phyloP scores from a whole-genome alignment of 2,797 vertebrate genomes.

The Pelobates cultripes region DNA sequence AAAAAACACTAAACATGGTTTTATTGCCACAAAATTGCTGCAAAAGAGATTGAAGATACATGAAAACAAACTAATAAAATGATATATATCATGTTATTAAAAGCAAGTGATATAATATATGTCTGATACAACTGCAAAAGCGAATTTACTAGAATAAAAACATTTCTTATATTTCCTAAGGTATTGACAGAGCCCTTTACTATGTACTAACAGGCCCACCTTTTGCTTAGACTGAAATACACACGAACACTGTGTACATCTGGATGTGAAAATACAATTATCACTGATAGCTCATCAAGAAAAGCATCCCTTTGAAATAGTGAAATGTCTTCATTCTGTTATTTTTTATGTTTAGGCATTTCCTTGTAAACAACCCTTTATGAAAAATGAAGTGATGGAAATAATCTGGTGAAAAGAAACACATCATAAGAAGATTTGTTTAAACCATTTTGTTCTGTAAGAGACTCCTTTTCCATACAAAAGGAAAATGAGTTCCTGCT shows the following conservation, averaged over 20 bases:
- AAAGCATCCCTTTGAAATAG: background rate
- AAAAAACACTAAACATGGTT: no score
- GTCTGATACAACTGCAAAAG: slow-evolving; percentile 24
- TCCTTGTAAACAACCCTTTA: background rate
- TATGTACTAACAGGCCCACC: background rate
- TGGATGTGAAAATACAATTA: slow-evolving; percentile 7
- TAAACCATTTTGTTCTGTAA: background rate
- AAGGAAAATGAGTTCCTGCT: background rate
- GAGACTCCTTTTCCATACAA: background rate
- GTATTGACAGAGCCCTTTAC: slow-evolving; percentile 7
- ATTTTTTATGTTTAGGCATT: slow-evolving; percentile 4
- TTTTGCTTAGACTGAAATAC: slow-evolving; percentile 2
- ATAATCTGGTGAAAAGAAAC: background rate
- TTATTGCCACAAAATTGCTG: no score
- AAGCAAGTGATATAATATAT: no score
- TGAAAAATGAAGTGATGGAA: background rate
- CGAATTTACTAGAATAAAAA: background rate
- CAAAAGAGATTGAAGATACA: no score
- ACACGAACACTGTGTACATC: slow-evolving; percentile 9
- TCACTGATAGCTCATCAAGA: slow-evolving; percentile 7
- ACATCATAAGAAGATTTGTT: background rate
- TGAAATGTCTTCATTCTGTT: background rate
- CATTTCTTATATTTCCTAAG: background rate
- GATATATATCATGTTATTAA: no score
- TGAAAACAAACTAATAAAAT: no score